Conservation (phyloP, 2,888 invertebrate species). For the Morpho achilles region DNA sequence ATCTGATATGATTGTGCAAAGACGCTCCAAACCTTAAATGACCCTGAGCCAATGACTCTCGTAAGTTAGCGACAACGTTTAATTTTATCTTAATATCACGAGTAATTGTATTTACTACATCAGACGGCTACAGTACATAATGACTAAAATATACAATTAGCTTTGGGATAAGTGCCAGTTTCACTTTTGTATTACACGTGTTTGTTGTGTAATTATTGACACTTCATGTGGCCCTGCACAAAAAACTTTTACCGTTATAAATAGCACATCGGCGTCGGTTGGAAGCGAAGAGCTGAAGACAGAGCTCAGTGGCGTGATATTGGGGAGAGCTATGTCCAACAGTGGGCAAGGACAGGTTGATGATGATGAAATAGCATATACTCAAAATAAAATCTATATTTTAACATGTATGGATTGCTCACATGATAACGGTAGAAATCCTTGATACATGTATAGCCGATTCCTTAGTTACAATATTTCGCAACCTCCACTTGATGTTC, state of each 20-base stretch:
- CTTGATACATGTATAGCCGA: background rate
- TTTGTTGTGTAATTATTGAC: background rate
- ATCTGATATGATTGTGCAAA: no score
- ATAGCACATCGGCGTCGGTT: background rate
- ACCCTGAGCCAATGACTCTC: no score
- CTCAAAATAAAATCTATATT: background rate
- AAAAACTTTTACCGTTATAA: background rate
- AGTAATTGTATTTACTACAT: no score
- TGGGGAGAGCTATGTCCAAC: no score
- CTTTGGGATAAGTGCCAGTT: background rate
- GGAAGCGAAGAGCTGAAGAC: no score
- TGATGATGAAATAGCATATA: background rate
- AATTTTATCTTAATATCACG: no score
- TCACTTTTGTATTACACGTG: constrained; percentile 4
- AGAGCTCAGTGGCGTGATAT: no score
- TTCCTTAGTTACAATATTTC: constrained; percentile 11
- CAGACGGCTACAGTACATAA: no score
- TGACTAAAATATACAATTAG: background rate
- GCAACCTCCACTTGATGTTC: constrained; percentile 10
- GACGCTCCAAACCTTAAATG: no score
- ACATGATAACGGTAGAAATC: constrained; percentile 1
- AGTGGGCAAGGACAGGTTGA: no score
- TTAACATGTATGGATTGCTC: background rate
- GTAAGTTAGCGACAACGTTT: no score
- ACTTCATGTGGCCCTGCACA: constrained; percentile 1